Conservation (phyloP, 2,888 invertebrate species). For the Tetranychus piercei region DNA sequence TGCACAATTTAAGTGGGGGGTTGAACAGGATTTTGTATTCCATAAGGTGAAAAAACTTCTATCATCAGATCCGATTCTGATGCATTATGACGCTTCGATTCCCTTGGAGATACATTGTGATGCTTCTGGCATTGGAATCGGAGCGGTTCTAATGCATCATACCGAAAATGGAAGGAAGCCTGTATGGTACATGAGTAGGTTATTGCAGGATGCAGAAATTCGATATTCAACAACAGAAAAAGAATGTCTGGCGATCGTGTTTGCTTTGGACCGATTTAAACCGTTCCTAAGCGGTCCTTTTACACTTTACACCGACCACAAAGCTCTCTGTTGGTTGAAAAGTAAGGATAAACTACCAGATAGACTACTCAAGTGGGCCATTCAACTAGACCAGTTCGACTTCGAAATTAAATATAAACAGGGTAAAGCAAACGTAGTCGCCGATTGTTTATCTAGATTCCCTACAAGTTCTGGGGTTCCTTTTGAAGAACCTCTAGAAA, state of each 20-base stretch:
- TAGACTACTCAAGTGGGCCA: slow-evolving; percentile 10
- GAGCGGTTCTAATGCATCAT: not conserved
- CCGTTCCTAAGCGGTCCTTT: slow-evolving; percentile 7
- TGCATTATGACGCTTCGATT: slow-evolving; percentile 10
- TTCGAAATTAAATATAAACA: not conserved
- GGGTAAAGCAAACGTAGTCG: slow-evolving; percentile 3
- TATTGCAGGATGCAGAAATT: not conserved
- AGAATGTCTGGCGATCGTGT: slow-evolving; percentile 11
- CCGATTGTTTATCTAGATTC: slow-evolving; percentile 12
- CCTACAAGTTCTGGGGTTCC: not conserved
- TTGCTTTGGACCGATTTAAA: not conserved
- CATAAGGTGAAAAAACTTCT: not conserved
- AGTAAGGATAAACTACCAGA: not conserved
- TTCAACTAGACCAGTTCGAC: not conserved
- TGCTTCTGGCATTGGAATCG: slow-evolving; percentile 11
- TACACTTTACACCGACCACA: slow-evolving; percentile 15
- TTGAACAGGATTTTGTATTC: not conserved
- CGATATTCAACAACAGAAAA: slow-evolving; percentile 13
- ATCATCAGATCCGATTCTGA: not conserved
- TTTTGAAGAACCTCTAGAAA: not conserved
- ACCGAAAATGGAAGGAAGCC: not conserved
- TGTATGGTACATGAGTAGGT: not conserved
- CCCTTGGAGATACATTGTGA: slow-evolving; percentile 16
- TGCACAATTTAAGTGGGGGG: not conserved
- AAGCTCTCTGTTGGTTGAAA: slow-evolving; percentile 10